Conservation (phyloP, 2,888 invertebrate genomes). For the Invenusta paracnida region DNA sequence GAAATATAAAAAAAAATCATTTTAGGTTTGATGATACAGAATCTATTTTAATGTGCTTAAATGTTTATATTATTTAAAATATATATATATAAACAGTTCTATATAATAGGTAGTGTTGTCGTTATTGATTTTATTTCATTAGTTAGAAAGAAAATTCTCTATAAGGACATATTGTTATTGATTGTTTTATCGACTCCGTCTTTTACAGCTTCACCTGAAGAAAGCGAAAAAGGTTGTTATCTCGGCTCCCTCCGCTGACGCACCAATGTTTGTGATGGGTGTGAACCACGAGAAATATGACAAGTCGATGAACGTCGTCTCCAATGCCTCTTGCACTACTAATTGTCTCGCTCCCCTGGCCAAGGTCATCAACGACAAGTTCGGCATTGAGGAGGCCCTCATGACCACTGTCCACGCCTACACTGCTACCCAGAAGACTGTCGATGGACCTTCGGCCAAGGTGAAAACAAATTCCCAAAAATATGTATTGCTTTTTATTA, state of each 20-base stretch:
- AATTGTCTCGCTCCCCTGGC: slow-evolving; percentile 95
- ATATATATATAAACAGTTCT: too few relatives aligned
- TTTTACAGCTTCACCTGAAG: slow-evolving; percentile 50
- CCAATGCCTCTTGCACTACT: slow-evolving; percentile 95
- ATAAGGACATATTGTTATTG: too few relatives aligned
- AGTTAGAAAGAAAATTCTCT: not conserved
- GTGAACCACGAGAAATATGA: slow-evolving; percentile 87
- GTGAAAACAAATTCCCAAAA: too few relatives aligned
- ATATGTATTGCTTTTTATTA: slow-evolving; percentile 60
- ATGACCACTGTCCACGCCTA: slow-evolving; percentile 97
- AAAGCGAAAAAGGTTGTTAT: slow-evolving; percentile 88
- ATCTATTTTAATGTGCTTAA: too few relatives aligned
- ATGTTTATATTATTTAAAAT: too few relatives aligned
- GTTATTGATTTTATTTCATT: too few relatives aligned
- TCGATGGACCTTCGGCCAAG: slow-evolving; percentile 81
- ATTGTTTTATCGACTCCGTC: not conserved
- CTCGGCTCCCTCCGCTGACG: slow-evolving; percentile 93
- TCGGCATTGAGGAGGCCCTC: slow-evolving; percentile 72
- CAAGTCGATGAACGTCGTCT: slow-evolving; percentile 66
- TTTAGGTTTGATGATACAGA: too few relatives aligned
- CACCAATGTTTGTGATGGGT: slow-evolving; percentile 95
- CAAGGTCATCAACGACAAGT: slow-evolving; percentile 88
- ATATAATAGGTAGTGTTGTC: too few relatives aligned
- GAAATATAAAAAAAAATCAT: too few relatives aligned
- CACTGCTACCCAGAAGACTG: slow-evolving; percentile 94